These are phyloP conservation scores for Clarias batrachus DNA, from an alignment of 2,113 vertebrate genomes.

Conservation along the genomic window DNA sequence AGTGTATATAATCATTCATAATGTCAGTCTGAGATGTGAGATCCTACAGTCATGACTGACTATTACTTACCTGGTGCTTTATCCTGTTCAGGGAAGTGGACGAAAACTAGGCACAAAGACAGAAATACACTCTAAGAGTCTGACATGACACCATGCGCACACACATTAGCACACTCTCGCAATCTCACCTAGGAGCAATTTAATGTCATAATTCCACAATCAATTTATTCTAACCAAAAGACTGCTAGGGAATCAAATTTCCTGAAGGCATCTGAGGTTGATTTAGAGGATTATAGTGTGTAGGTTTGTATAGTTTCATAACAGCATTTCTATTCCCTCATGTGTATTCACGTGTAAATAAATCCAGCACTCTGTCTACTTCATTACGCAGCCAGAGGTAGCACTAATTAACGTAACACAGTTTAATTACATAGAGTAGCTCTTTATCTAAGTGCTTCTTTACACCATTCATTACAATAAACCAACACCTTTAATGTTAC, in stretches of 20 bases:
- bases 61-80: background rate
- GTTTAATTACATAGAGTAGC: conserved; percentile 70
- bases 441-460: conserved; percentile 58
- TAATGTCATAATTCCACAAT: background rate
- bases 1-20: background rate
- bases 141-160: background rate
- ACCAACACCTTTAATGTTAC: background rate
- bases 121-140: background rate
- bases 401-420: conserved; percentile 68
- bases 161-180: background rate
- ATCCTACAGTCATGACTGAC: background rate
- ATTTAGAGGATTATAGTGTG: background rate
- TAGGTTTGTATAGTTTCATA: background rate
- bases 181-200: background rate
- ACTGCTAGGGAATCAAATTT: background rate
- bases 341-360: conserved; percentile 63
- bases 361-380: conserved; percentile 58
- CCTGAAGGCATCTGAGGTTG: background rate
- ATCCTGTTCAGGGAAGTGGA: background rate
- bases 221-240: background rate
- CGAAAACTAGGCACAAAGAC: background rate
- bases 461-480: background rate
- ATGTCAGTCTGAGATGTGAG: background rate
- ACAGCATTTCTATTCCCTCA: background rate
- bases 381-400: conserved; percentile 62